phyloP scores from a whole-genome alignment of 2,888 invertebrate genomes.

The Apodemia duryi region DNA sequence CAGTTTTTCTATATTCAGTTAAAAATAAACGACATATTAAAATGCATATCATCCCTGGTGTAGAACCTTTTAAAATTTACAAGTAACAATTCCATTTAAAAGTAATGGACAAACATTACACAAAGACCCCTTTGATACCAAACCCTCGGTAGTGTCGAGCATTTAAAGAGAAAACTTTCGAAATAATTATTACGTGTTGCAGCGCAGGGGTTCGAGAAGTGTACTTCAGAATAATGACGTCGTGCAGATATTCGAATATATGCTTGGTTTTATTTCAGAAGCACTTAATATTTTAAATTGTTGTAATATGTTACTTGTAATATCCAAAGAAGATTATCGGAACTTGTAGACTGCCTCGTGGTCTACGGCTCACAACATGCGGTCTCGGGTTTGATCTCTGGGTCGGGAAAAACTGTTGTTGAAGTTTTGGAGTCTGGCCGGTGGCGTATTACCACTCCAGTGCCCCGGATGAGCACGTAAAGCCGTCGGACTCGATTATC shows the following conservation, averaged over 20 bases:
- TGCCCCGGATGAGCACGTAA: too few species aligned
- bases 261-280: conserved; percentile 22
- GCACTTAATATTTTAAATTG: background rate
- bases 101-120: conserved; percentile 34
- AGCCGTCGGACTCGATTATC: too few species aligned
- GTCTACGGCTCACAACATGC: too few species aligned
- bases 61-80: conserved; percentile 18
- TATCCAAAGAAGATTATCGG: background rate
- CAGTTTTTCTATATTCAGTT: too few species aligned
- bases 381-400: too few species aligned
- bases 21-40: background rate
- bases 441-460: too few species aligned
- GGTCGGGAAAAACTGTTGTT: too few species aligned
- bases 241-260: conserved; percentile 31
- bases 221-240: conserved; percentile 67
- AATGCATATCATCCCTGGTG: background rate
- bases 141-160: conserved; percentile 43
- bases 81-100: conserved; percentile 25
- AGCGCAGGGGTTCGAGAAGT: conserved; percentile 46
- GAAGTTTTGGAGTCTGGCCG: too few species aligned
- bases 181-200: conserved; percentile 67
- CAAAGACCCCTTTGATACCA: conserved; percentile 55
- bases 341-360: too few species aligned
- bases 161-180: conserved; percentile 62
- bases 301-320: background rate